These are phyloP conservation scores for Epirrhoe alternata DNA, from an alignment of 2,888 invertebrate genomes.

Conservation along the genomic window DNA sequence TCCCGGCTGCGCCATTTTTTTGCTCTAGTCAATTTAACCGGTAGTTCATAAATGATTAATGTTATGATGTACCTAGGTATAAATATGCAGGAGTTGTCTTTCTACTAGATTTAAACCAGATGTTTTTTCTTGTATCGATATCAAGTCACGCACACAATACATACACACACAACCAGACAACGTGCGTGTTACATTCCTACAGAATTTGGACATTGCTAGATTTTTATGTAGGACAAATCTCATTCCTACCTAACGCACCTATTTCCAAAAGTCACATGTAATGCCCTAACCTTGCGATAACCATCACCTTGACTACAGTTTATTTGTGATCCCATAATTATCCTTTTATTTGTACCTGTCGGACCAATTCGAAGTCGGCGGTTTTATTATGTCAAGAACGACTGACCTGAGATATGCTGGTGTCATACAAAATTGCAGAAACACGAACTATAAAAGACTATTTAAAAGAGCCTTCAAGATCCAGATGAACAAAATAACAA, in stretches of 20 bases:
- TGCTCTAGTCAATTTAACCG: too few species aligned
- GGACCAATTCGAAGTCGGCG: constrained; percentile 69
- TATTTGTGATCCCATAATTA: constrained; percentile 67
- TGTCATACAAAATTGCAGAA: constrained; percentile 11
- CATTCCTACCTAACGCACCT: constrained; percentile 29
- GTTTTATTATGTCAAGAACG: constrained; percentile 24
- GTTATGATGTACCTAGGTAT: too few species aligned
- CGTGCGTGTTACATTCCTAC: neutral
- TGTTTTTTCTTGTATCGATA: neutral
- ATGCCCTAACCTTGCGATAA: constrained; percentile 18
- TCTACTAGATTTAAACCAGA: neutral
- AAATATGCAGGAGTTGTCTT: neutral
- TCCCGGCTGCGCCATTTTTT: too few species aligned
- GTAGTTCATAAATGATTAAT: too few species aligned
- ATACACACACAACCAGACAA: constrained; percentile 1
- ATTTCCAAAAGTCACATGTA: constrained; percentile 21
- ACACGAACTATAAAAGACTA: constrained; percentile 9
- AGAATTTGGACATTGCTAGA: neutral
- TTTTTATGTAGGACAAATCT: constrained; percentile 18
- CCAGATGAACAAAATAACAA: neutral
- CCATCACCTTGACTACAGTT: constrained; percentile 46
- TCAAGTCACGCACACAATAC: neutral
- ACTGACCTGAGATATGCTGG: constrained; percentile 55
- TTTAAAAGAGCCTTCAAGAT: neutral
- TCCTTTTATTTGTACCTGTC: constrained; percentile 74